A percentile compares a stretch with the other conserved stretches of the same genome.
phyloP scores from a whole-genome alignment of 1,140 invertebrate genomes.

The Drosophila neocordata region DNA sequence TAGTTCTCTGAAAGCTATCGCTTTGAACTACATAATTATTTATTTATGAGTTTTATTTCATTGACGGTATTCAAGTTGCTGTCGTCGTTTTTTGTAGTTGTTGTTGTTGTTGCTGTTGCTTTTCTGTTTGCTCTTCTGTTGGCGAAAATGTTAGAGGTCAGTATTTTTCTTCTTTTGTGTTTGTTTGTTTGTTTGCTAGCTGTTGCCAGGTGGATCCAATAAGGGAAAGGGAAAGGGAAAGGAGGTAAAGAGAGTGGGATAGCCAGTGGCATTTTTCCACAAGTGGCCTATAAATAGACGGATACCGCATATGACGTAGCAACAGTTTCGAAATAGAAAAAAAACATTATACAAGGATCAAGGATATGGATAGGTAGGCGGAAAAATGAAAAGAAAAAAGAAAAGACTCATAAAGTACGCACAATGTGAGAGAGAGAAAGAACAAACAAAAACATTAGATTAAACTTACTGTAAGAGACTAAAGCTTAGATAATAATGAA shows the following conservation, averaged over 20 bases:
- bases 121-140: conserved; percentile 37
- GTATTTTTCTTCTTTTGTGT: conserved; percentile 15
- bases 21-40: conserved; percentile 66
- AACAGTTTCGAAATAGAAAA: conserved; percentile 30
- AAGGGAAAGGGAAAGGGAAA: neutral
- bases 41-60: conserved; percentile 69
- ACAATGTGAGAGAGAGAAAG: neutral
- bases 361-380: neutral
- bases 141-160: conserved; percentile 49
- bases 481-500: too few relatives aligned
- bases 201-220: conserved; percentile 32
- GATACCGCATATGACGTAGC: conserved; percentile 25
- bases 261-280: neutral
- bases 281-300: conserved; percentile 37
- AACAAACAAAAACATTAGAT: neutral
- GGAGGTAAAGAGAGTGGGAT: neutral
- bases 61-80: conserved; percentile 43
- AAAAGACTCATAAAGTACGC: neutral
- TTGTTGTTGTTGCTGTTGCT: conserved; percentile 44
- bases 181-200: neutral
- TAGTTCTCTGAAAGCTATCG: conserved; percentile 25
- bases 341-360: neutral
- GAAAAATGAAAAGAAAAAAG: neutral
- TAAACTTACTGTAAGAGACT: too few relatives aligned
- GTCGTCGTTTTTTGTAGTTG: neutral